Conservation (phyloP, 2,797 vertebrate genomes). For the Octomys mimax region DNA sequence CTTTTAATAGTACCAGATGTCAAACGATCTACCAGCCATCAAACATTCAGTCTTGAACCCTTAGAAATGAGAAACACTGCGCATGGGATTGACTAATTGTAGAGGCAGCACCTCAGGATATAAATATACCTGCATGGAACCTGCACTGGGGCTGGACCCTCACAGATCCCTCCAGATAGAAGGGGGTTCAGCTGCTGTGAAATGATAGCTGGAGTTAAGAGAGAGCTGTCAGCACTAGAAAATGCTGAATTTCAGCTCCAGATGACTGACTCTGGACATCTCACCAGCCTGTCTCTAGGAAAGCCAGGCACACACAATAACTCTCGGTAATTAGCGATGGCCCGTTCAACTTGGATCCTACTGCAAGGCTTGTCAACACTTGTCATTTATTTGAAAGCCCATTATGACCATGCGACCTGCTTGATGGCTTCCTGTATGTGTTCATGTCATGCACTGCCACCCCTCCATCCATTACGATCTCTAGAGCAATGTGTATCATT, state of each 20-base stretch:
- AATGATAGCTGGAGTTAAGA: slow-evolving; percentile 69
- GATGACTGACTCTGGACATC: slow-evolving; percentile 6
- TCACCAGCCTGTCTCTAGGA: background rate
- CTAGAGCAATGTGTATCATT: background rate
- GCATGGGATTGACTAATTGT: slow-evolving; percentile 76
- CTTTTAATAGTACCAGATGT: slow-evolving; percentile 75
- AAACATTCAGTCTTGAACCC: slow-evolving; percentile 68
- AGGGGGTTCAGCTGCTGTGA: slow-evolving; percentile 67
- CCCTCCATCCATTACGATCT: background rate
- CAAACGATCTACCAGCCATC: slow-evolving; percentile 81
- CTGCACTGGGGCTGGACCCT: slow-evolving; percentile 66
- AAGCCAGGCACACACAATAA: slow-evolving; percentile 41
- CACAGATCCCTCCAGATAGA: slow-evolving; percentile 58
- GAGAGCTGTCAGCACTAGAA: slow-evolving; percentile 55
- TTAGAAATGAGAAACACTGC: slow-evolving; percentile 80
- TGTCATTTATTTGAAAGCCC: slow-evolving; percentile 48
- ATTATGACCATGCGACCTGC: background rate
- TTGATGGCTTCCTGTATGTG: background rate
- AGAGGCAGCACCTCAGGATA: slow-evolving; percentile 41
- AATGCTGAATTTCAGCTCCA: background rate
- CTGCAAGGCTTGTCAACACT: slow-evolving; percentile 13
- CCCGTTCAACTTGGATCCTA: background rate
- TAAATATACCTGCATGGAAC: slow-evolving; percentile 60
- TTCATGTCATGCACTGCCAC: background rate
- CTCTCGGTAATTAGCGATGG: slow-evolving; percentile 47